Conservation (phyloP, 2,797 vertebrate species). For the Halcyon badia region DNA sequence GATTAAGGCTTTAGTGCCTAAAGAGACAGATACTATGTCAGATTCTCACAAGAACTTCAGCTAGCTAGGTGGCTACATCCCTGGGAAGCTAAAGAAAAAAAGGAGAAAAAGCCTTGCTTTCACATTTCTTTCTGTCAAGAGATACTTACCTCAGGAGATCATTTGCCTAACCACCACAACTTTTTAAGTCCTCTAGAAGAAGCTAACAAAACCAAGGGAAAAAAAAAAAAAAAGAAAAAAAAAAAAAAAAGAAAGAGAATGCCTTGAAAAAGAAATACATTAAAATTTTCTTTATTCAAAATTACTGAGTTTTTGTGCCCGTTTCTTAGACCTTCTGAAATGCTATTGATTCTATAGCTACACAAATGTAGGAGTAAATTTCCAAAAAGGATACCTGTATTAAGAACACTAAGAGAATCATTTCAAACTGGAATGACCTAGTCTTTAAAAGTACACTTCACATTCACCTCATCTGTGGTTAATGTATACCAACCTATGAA, state of each 20-base stretch:
- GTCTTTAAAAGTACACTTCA: not conserved
- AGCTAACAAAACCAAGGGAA: not conserved
- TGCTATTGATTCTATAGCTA: not conserved
- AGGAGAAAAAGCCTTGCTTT: not conserved
- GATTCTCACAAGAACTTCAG: not conserved
- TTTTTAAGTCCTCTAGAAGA: not conserved
- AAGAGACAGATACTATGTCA: not conserved
- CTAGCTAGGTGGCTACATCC: not conserved
- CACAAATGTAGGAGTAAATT: not conserved
- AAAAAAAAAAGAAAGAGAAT: not conserved
- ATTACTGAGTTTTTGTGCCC: not conserved
- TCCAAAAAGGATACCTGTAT: not conserved
- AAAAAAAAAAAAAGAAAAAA: not conserved
- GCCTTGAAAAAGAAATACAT: not conserved
- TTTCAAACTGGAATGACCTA: not conserved
- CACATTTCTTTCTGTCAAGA: not conserved
- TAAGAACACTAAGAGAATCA: not conserved
- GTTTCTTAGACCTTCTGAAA: not conserved
- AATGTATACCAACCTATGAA: not conserved
- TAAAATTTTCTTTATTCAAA: not conserved
- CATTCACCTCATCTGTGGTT: not conserved
- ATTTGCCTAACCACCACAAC: not conserved
- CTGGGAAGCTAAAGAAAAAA: not conserved
- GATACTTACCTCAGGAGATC: not conserved
- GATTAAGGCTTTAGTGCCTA: not conserved